Base-by-base conservation (phyloP, 2,113 vertebrate species). In the Suricata suricatta region DNA sequence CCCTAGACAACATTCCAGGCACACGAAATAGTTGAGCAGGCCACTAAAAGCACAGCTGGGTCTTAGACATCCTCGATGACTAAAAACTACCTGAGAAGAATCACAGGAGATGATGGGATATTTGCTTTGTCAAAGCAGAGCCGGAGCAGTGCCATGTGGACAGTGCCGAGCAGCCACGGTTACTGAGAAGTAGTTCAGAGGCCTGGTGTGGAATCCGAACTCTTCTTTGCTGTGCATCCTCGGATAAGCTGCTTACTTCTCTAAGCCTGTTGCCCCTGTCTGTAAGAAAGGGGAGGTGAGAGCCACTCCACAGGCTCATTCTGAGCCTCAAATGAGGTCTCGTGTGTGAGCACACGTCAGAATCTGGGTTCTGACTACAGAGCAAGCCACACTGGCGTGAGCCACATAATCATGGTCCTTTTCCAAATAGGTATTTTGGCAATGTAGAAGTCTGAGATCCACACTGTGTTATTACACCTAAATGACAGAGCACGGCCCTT, bases 81-180 rank as follows among this genome's bases (percentile, higher is more conserved):
- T 63, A 15, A 71, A 85, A 52, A 64, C 47, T 2, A 13, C 66
- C 81, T 47, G 27, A 72, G 50, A 80, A 76, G n/a, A 33, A 41
- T 52, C 60, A 14, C 2, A 81, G 52, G 5, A 29, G 15, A 21
- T 69, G 12, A 80, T 1, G 5, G 31, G 13, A 5, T 12, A 8
- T 79, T 90, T 94, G 29, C 44, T 95, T 90, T 87, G 38, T 69
- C 50, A 76, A 74, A 60, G 85, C 64, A 90, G 57, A 86, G 21
- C 54, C 60, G 25, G 54, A 80, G 19, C 33, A 47, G 35, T 1
- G 2, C 47, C 41, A 44, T 5, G 12, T 23, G 0, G 0, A 63
- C 60, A 41, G 5, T 52, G 35, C n/a, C 17, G 3, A 7, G 17
- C 44, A 31, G 4, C 52, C 47, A 35, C 1, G 10, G 11, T 57